Evolutionary conservation across 2,888 invertebrate species (phyloP), one percentile per base, ranked within the genome.

Genomic region (Eumerus sabulonum): DNA sequence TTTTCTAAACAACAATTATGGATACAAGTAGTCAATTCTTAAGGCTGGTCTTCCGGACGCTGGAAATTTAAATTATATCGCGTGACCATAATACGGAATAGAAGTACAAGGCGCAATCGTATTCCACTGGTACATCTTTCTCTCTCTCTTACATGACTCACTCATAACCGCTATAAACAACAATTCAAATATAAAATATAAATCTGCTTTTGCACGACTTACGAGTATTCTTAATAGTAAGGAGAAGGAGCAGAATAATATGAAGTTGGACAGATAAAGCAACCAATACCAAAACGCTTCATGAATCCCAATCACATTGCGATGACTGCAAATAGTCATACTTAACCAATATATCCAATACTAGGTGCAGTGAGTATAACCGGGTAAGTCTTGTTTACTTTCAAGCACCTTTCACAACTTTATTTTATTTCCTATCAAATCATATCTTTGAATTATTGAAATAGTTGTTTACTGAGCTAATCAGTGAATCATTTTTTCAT

Each of bases 401-500:
- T 17, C 19, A 27, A 62, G n/a, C 44, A 36, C 14, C 9, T 27
- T 27, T 27, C 27, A 27, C 13, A 17, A 12, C 16, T 19, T 38
- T 47, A 9, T 54, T 45, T 27, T 40, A 12, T 27, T 40, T 66
- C 38, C 53, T 53, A 27, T 27, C 27, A 7, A 27, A 27, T 17
- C 13, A 7, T 27, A 63, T 38, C 44, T 47, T 53, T 44, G 35
- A 53, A 51, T 53, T 63, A 36, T 38, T 38, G 66, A 27, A n/a
- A 27, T 47, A 45, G 42, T 45, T 53, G 16, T 51, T 53, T 36
- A 16, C 9, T n/a, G 13, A 4, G 14, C 13, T 16, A 35, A 9
- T 9, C 56, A 50, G 74, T 74, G 74, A 74, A 74, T 74, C 67
- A 74, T 44, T 36, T 60, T 50, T 44, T 63, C 35, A 7, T 62